phyloP scores from a whole-genome alignment of 2,888 invertebrate genomes.

The Caradrina clavipalpis region DNA sequence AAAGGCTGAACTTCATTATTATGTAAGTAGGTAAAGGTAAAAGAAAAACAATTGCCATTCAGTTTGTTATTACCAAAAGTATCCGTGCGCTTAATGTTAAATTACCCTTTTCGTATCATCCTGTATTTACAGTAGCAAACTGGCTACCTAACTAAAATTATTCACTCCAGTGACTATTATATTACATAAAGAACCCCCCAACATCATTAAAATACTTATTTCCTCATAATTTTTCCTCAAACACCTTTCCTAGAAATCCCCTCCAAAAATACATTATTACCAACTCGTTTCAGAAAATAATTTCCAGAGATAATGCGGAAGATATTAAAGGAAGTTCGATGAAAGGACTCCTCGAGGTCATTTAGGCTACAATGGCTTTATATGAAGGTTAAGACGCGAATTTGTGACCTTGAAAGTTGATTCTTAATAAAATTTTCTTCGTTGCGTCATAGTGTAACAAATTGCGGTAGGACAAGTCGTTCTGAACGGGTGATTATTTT shows the following conservation, averaged over 20 bases:
- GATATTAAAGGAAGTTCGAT: conserved; percentile 24
- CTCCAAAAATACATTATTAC: neutral
- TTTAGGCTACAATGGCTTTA: conserved; percentile 34
- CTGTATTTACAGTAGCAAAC: neutral
- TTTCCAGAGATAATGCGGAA: conserved; percentile 34
- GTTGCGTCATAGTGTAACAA: conserved; percentile 5
- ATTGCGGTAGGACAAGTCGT: neutral
- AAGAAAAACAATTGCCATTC: too few relatives aligned
- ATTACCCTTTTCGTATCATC: too few relatives aligned
- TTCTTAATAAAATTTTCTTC: conserved; percentile 36
- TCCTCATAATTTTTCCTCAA: conserved; percentile 9
- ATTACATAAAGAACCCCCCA: neutral
- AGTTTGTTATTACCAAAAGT: too few relatives aligned
- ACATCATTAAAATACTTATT: conserved; percentile 31
- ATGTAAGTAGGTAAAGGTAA: too few relatives aligned
- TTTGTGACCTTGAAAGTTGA: conserved; percentile 22
- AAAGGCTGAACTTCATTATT: too few relatives aligned
- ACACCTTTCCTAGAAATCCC: conserved; percentile 15
- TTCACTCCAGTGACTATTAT: neutral
- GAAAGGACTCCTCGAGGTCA: conserved; percentile 15
- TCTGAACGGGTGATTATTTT: neutral
- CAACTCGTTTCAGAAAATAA: conserved; percentile 14
- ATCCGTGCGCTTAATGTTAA: too few relatives aligned
- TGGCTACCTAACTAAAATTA: neutral
- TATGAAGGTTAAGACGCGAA: conserved; percentile 27